Evolutionary conservation across 2,797 vertebrate genomes (phyloP), one percentile per base, ranked within the genome.

Genomic region (Melanotaenia parkinsoni): DNA sequence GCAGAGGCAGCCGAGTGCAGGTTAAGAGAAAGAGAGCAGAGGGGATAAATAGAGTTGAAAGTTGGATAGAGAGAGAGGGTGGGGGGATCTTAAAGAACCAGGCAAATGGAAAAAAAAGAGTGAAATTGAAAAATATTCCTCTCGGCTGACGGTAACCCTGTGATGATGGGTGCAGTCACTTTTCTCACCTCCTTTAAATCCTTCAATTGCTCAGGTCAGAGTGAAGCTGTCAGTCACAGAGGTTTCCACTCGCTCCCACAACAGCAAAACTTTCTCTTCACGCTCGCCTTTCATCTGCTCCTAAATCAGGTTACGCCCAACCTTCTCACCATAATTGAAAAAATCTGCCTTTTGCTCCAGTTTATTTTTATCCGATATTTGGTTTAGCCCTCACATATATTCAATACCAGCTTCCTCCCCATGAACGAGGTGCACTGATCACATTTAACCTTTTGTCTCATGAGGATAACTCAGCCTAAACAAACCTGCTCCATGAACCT

Each of bases 151-250:
- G n/a, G 67, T 72, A 64, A 64, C 74, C 76, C 61, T 58, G 57
- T 38, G 63, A 72, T 73, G 87, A 86, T 61, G 79, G 60, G 37
- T 51, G 78, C 68, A 68, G 32, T 65, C 63, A 5, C 54, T 72
- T 56, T 63, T 69, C 63, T 84, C 77, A 69, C 67, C 73, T 78
- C 67, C 72, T 69, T 63, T 65, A 80, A 83, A 81, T 75, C 82
- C 74, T 69, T 66, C 74, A 76, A 51, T 73, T 82, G 70, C 58
- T 67, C 59, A 51, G 85, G 83, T 81, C 78, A 66, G 28, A n/a
- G 73, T 67, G 53, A 51, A 58, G 53, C 67, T 26, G 85, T 78
- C 82, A 77, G 63, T 90, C 83, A 84, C 58, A 30, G 60, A 18
- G 35, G 63, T 66, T 57, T 51, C 38, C 47, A 22, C 54, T 56